phyloP scores from a whole-genome alignment of 2,888 invertebrate species.

The Meloe dianella region DNA sequence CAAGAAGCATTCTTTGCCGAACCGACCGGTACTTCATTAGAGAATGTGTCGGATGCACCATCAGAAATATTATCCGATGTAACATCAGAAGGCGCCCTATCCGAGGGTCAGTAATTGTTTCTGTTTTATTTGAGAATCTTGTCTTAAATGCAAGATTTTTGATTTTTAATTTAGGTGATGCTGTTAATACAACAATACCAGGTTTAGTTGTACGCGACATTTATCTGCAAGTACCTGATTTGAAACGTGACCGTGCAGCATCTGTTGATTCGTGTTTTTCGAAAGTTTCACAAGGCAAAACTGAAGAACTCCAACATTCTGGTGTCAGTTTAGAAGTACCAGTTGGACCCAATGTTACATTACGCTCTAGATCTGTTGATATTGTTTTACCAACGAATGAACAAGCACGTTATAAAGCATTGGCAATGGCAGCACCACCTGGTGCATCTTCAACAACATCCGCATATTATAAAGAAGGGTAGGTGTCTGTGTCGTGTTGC shows the following conservation, averaged over 20 bases:
- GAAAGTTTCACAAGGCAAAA: slow-evolving; percentile 74
- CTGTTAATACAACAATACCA: slow-evolving; percentile 46
- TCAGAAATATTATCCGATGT: slow-evolving; percentile 58
- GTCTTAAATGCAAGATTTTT: neutral
- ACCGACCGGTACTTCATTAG: slow-evolving; percentile 73
- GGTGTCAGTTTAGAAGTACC: slow-evolving; percentile 73
- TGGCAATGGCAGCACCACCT: slow-evolving; percentile 69
- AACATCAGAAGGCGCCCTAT: slow-evolving; percentile 52
- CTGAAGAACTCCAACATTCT: slow-evolving; percentile 72
- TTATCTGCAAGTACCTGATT: slow-evolving; percentile 74
- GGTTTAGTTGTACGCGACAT: slow-evolving; percentile 57
- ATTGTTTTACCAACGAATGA: slow-evolving; percentile 86
- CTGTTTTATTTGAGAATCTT: neutral
- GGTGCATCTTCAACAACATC: slow-evolving; percentile 36
- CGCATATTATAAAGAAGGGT: slow-evolving; percentile 42
- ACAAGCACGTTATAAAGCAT: slow-evolving; percentile 84
- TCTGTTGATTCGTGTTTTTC: slow-evolving; percentile 88
- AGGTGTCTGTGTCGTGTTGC: slow-evolving; percentile 40
- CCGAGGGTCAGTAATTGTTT: slow-evolving; percentile 36
- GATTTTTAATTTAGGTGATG: slow-evolving; percentile 38
- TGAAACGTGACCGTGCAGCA: slow-evolving; percentile 84
- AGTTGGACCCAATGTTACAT: slow-evolving; percentile 67
- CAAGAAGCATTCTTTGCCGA: slow-evolving; percentile 84
- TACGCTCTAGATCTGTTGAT: slow-evolving; percentile 84
- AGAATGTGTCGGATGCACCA: slow-evolving; percentile 66